phyloP scores from a whole-genome alignment of 2,888 invertebrate genomes.

The Hipparchia semele region DNA sequence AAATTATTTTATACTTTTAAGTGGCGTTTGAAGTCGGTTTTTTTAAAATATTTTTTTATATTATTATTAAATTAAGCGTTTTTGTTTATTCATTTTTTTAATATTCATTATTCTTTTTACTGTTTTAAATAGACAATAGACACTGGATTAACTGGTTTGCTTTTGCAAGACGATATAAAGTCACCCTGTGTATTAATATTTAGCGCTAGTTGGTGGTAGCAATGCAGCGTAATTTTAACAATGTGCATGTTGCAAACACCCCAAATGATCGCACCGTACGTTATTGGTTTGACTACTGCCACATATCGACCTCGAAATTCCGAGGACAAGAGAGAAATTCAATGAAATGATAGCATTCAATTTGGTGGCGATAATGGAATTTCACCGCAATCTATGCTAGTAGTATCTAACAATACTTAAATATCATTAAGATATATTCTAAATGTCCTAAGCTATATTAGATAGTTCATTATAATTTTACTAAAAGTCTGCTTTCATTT shows the following conservation, averaged over 20 bases:
- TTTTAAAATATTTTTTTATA: no score
- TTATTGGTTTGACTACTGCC: not conserved
- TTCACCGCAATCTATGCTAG: not conserved
- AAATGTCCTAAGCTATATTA: no score
- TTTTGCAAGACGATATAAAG: no score
- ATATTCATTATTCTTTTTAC: no score
- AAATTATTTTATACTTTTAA: no score
- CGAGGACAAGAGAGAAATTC: not conserved
- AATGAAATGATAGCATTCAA: not conserved
- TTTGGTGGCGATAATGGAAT: no score
- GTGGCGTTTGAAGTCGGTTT: no score
- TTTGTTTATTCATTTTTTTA: no score
- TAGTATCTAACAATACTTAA: not conserved
- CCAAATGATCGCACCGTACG: not conserved
- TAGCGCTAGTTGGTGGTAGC: not conserved
- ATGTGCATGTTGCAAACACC: not conserved
- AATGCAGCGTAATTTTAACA: not conserved
- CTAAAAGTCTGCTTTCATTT: constrained; percentile 31
- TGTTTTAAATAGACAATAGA: no score
- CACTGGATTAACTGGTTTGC: no score
- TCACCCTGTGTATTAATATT: not conserved
- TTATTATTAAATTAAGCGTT: no score
- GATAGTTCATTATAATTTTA: no score
- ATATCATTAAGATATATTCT: not conserved
- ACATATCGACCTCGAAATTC: not conserved